phyloP scores from a whole-genome alignment of 2,113 vertebrate species.

The Sebastes fasciatus region DNA sequence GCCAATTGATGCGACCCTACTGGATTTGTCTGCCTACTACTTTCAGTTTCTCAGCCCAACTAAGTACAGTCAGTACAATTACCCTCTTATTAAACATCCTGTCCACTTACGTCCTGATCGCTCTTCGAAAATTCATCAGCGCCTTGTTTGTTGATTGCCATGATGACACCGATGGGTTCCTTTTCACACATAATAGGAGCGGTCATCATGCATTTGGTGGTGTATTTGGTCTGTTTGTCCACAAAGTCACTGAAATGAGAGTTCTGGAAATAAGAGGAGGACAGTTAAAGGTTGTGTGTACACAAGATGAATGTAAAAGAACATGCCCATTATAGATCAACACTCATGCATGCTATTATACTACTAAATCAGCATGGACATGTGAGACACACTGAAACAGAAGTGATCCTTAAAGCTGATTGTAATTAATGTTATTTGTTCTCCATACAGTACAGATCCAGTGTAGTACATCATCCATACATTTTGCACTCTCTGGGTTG shows the following conservation, averaged over 20 bases:
- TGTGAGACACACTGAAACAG: not conserved
- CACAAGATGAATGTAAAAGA: not conserved
- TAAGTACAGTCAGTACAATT: not conserved
- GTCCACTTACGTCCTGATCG: conserved; percentile 87
- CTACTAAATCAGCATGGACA: not conserved
- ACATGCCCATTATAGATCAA: not conserved
- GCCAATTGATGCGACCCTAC: not conserved
- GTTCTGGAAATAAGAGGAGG: conserved; percentile 80
- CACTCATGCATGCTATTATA: not conserved
- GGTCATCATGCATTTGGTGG: conserved; percentile 86
- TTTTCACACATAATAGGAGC: conserved; percentile 83
- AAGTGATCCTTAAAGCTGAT: not conserved
- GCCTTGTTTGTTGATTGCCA: conserved; percentile 89
- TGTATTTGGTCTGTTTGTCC: conserved; percentile 89
- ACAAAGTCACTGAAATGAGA: conserved; percentile 89
- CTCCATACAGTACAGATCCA: not conserved
- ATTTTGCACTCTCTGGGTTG: no score
- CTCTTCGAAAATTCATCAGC: conserved; percentile 87
- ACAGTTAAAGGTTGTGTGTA: conserved; percentile 1
- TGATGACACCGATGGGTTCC: conserved; percentile 88
- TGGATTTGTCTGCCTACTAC: not conserved
- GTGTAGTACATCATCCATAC: no score
- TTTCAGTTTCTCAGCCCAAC: not conserved
- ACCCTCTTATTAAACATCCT: not conserved
- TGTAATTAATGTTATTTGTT: not conserved